These are phyloP conservation scores for Anthopleura sola DNA, from an alignment of 64 coral and sea anemone species.

Conservation along the genomic window DNA sequence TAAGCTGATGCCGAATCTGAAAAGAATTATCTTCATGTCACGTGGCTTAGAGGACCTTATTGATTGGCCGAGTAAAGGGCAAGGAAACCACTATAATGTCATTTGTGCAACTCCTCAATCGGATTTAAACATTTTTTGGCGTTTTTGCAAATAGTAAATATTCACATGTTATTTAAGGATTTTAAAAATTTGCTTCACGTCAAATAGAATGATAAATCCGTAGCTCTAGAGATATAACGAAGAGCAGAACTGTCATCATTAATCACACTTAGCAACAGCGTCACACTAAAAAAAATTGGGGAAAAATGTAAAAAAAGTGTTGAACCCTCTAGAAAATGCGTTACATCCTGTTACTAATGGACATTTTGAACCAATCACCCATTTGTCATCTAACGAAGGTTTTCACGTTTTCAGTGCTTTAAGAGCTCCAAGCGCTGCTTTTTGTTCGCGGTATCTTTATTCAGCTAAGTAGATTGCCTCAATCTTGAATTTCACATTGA, in stretches of 20 bases:
- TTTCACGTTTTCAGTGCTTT: not conserved
- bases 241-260: not conserved
- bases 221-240: not conserved
- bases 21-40: not conserved
- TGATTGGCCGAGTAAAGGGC: not conserved
- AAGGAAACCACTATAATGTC: not conserved
- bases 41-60: not conserved
- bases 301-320: not conserved
- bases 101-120: not conserved
- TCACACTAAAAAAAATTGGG: not conserved
- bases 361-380: not conserved
- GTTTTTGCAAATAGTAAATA: too few species aligned
- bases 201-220: not conserved
- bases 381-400: not conserved
- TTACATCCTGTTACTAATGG: not conserved
- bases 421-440: not conserved
- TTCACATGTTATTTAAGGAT: not conserved
- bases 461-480: not conserved
- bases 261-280: not conserved
- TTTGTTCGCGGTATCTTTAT: not conserved
- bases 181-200: not conserved
- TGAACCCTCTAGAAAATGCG: not conserved
- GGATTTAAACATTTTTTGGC: too few species aligned
- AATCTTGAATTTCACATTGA: not conserved
- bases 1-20: not conserved